Base-by-base conservation (phyloP, 2,888 invertebrate genomes). In the Gortyna flavago region DNA sequence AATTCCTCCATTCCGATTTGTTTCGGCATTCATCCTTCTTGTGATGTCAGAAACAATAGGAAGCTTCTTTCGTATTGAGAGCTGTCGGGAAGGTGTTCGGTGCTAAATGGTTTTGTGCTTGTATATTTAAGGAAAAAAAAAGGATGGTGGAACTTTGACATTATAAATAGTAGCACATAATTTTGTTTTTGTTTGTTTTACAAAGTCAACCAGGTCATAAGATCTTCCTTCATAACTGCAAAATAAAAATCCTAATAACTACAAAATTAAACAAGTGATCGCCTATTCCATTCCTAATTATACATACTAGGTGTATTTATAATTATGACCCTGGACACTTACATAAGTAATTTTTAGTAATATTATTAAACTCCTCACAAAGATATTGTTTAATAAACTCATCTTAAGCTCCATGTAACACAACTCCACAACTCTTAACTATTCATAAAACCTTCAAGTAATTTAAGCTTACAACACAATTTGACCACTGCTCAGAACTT, bases 21-120 rank as follows among this genome's bases (percentile, higher is more conserved):
- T 83, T 72, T 44, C 68, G 32, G 38, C 62, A 74, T 71, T 69
- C 64, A 67, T 51, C 61, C 64, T 72, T 72, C 48, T 75, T 79
- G 32, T 18, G 13, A 13, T 72, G 44, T 66, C 83, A 62, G 72
- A 54, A 68, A 80, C 70, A 79, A 79, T 62, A 29, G 32, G 13
- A 51, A 61, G 32, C 66, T 61, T 48, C 6, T 69, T 72, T 65
- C 57, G 66, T 54, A 75, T 79, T 82, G 69, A 69, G 72, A 75
- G 79, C 72, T 72, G 32, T 41, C n/a, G 32, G 57, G 13, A 35
- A 61, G n/a, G 64, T 38, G 9, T 25, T 77, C 67, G 16, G 32
- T 8, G 41, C 25, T 41, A 64, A 69, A 65, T 32, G 66, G 16
- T 70, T 67, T n/a, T 44, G n/a, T 54, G 61, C 35, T 4, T 70